Percentiles rank a stretch among this genome's conserved stretches.
Evolutionary conservation across 2,113 vertebrate species (phyloP).

Genomic region (Ameiurus melas): DNA sequence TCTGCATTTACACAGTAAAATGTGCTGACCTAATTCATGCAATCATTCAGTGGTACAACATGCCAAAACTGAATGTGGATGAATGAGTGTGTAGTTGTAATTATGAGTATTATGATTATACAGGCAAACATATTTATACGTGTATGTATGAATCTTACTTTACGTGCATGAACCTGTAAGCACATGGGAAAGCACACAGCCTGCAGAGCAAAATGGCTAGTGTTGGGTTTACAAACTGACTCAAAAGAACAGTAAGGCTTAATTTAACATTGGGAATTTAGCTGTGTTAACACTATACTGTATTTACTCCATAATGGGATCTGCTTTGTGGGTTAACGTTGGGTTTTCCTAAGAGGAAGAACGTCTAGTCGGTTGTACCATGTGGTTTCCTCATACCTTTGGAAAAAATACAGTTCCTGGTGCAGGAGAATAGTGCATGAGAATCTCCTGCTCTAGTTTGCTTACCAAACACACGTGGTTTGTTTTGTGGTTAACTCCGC

Average conservation of each 20-base stretch:
- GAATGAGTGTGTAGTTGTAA: not conserved
- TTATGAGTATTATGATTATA: not conserved
- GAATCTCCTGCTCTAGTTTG: not conserved
- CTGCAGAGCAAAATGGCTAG: not conserved
- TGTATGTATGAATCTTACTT: not conserved
- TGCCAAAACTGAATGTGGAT: not conserved
- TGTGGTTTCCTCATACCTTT: slow-evolving; percentile 2
- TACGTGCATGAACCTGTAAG: not conserved
- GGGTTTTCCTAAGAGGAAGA: slow-evolving; percentile 26
- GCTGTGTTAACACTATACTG: not conserved
- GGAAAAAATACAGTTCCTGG: not conserved
- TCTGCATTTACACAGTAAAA: not conserved
- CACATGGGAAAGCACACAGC: not conserved
- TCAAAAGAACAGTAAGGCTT: not conserved
- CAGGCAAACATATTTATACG: not conserved
- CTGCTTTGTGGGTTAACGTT: slow-evolving; percentile 5
- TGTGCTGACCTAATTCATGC: not conserved
- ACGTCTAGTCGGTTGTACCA: not conserved
- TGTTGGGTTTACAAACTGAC: not conserved
- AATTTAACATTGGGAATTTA: not conserved
- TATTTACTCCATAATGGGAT: not conserved
- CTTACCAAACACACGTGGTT: not conserved
- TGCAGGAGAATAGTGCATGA: not conserved
- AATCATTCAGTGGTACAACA: not conserved
- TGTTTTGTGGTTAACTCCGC: not conserved